Evolutionary conservation across 2,888 invertebrate species (phyloP), one percentile per base, ranked within the genome.

Genomic region (Zele albiditarsus): DNA sequence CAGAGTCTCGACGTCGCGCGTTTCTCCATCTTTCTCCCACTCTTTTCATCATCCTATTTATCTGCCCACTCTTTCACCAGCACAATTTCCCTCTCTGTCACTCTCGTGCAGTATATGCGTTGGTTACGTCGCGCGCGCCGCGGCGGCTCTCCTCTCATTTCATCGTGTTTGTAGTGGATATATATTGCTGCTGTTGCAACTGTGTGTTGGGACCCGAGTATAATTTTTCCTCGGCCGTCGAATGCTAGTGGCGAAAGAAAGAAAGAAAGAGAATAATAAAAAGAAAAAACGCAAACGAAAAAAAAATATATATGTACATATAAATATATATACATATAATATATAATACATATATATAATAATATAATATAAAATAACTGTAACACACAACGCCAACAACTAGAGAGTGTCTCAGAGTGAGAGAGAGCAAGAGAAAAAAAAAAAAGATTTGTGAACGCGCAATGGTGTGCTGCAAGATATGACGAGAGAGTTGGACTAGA

Each of bases 71-170:
- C 31, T 31, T 8, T 8, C 31, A 31, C 31, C 31, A 31, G 16
- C 16, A 4, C n/a, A 46, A 46, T 46, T 46, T n/a, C 6, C 14
- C 1, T 16, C 16, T 46, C 14, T 53, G 4, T 10, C 53, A 8
- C 20, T 0, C 20, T 23, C 6, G 6, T 10, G 0, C 53, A 53
- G 6, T 3, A 23, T 23, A 20, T 20, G 53, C n/a, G 23, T 53
- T 53, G 53, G 53, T 53, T 53, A 53, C 6, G 53, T 53, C 53
- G 53, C n/a, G 53, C 20, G 53, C 53, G 10, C 53, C 53, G 53
- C 53, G 53, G 53, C 8, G 53, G n/a, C 53, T 53, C 53, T 53
- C 46, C 3, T 53, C 53, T 53, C 53, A 53, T 53, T 53, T 53
- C 20, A 20, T 20, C 8, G 53, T 53, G 53, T 53, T 53, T 53